Conservation (phyloP, 1,140 invertebrate species). For the Orius insidiosus region DNA sequence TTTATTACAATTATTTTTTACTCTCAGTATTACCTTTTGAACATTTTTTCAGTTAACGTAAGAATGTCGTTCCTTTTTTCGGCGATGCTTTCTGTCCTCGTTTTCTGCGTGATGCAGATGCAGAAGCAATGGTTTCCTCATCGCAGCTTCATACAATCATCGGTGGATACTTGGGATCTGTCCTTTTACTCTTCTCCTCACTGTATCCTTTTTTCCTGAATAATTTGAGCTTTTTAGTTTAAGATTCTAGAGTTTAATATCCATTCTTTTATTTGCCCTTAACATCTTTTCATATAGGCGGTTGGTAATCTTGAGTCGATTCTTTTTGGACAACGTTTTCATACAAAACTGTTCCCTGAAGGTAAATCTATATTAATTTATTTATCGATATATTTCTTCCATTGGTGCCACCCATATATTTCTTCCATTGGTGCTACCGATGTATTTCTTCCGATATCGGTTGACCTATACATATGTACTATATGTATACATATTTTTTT, state of each 20-base stretch:
- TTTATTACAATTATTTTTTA: no score
- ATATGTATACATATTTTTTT: conserved; percentile 23
- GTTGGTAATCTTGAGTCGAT: conserved; percentile 66
- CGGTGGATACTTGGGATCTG: conserved; percentile 67
- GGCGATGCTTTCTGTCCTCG: conserved; percentile 48
- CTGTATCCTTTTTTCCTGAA: conserved; percentile 53
- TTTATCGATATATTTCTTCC: no score
- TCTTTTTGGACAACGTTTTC: conserved; percentile 66
- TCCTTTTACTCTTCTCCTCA: conserved; percentile 64
- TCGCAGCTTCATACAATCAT: conserved; percentile 64
- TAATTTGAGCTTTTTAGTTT: no score
- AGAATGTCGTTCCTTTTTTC: conserved; percentile 53
- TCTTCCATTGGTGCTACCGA: neutral
- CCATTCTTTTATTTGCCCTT: conserved; percentile 14
- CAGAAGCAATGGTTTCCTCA: conserved; percentile 56
- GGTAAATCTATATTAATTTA: conserved; percentile 27
- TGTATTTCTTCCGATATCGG: no score
- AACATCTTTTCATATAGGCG: conserved; percentile 35
- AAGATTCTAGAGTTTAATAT: no score
- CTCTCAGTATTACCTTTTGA: no score
- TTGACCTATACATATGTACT: conserved; percentile 1
- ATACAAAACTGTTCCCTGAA: conserved; percentile 69
- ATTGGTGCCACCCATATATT: no score
- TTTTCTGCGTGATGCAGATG: conserved; percentile 83
- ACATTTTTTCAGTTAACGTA: neutral